Evolutionary conservation across 2,797 vertebrate species (phyloP).

Genomic region (Synaphobranchus kaupii): DNA sequence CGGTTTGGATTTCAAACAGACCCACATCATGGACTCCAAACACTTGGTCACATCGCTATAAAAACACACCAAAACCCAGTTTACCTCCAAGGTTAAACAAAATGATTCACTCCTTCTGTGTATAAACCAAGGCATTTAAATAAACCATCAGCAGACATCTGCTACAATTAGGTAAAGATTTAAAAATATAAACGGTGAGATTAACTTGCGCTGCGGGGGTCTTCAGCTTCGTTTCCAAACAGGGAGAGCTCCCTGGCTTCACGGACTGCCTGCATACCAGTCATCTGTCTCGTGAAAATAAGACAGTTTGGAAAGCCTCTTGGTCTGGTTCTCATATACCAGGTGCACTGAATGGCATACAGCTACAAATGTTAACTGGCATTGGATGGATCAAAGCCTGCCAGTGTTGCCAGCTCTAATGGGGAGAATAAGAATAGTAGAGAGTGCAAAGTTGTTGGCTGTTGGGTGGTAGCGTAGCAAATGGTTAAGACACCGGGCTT

Average conservation of each 20-base stretch:
- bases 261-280: too few species aligned
- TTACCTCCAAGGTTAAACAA: neutral
- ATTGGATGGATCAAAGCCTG: neutral
- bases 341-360: neutral
- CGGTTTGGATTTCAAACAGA: conserved; percentile 22
- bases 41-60: neutral
- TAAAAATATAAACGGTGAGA: neutral
- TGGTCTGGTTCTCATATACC: neutral
- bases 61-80: neutral
- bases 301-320: neutral
- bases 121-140: neutral
- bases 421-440: neutral
- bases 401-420: neutral
- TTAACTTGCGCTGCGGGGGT: neutral
- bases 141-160: neutral
- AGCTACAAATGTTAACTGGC: neutral
- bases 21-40: neutral
- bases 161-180: conserved; percentile 21
- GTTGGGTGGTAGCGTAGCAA: neutral
- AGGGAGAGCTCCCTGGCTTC: too few species aligned
- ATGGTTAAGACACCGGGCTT: too few species aligned
- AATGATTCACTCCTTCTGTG: neutral
- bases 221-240: neutral
- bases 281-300: neutral
- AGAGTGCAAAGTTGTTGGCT: too few species aligned